phyloP scores from a whole-genome alignment of 2,888 invertebrate species.

The Trachelus stipa region DNA sequence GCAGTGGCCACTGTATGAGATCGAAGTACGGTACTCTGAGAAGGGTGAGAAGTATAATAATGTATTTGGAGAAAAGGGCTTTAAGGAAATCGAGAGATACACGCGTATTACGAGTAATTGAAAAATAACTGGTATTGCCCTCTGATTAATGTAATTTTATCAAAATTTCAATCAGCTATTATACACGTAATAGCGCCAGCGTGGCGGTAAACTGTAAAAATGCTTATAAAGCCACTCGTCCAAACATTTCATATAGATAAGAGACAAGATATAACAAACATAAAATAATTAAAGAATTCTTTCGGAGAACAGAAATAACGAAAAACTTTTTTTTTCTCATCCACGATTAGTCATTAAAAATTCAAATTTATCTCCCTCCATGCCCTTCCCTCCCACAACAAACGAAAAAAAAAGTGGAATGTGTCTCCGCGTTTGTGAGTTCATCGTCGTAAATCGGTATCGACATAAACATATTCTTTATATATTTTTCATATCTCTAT shows the following conservation, averaged over 20 bases:
- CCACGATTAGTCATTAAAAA: background rate
- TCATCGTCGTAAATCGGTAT: conserved; percentile 30
- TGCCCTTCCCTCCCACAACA: background rate
- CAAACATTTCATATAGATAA: conserved; percentile 26
- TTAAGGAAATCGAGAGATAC: background rate
- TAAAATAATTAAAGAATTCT: conserved; percentile 28
- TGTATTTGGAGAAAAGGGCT: background rate
- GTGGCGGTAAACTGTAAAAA: background rate
- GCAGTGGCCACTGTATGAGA: background rate
- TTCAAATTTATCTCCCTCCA: background rate
- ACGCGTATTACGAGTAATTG: conserved; percentile 8
- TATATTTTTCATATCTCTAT: conserved; percentile 19
- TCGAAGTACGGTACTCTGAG: background rate
- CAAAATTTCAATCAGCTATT: conserved; percentile 7
- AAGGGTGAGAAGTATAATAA: background rate
- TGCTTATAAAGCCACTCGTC: conserved; percentile 22
- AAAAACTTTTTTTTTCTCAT: background rate
- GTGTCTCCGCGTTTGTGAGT: conserved; percentile 20
- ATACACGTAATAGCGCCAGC: background rate
- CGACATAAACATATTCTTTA: conserved; percentile 40
- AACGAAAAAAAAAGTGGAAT: conserved; percentile 34
- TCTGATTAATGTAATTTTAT: conserved; percentile 10
- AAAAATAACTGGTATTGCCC: conserved; percentile 12
- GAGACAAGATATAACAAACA: conserved; percentile 8
- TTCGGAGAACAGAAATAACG: background rate